A percentile compares a stretch with the other conserved stretches of the same genome.
These are phyloP conservation scores for Macquaria ambigua DNA, from an alignment of 2,113 vertebrate genomes.

Conservation along the genomic window DNA sequence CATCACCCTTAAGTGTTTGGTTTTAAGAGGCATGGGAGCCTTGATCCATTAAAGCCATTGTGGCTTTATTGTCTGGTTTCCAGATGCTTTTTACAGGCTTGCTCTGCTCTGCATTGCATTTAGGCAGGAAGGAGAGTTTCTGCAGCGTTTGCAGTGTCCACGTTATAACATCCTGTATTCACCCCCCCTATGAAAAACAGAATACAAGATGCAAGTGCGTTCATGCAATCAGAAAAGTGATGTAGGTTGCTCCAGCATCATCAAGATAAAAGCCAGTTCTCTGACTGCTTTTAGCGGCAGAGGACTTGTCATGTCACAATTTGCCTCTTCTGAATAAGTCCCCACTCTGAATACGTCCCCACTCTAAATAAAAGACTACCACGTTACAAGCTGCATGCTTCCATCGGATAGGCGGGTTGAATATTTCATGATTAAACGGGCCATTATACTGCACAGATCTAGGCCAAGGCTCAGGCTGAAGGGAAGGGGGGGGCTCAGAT, in stretches of 20 bases:
- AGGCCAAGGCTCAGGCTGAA: constrained; percentile 77
- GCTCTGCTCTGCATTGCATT: constrained; percentile 52
- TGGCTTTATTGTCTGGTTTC: constrained; percentile 75
- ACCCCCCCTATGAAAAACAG: constrained; percentile 40
- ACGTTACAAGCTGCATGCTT: constrained; percentile 64
- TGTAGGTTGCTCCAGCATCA: constrained; percentile 15
- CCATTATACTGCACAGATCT: constrained; percentile 79
- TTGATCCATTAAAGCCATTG: constrained; percentile 68
- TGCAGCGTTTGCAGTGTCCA: constrained; percentile 79
- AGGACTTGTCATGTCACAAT: constrained; percentile 56
- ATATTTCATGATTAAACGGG: constrained; percentile 83
- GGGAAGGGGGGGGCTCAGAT: constrained; percentile 69
- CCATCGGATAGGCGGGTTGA: constrained; percentile 69
- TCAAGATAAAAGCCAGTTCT: constrained; percentile 36
- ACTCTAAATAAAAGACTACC: constrained; percentile 68
- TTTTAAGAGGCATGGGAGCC: constrained; percentile 59
- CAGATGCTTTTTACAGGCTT: constrained; percentile 79
- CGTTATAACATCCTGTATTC: constrained; percentile 82
- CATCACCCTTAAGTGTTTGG: constrained; percentile 65
- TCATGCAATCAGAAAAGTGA: constrained; percentile 45
- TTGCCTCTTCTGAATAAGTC: constrained; percentile 74
- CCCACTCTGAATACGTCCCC: too few relatives aligned
- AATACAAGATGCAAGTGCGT: constrained; percentile 47
- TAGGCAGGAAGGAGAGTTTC: constrained; percentile 75
- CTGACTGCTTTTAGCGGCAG: constrained; percentile 38